phyloP scores from a whole-genome alignment of 2,797 vertebrate genomes.

The Danio albolineatus region DNA sequence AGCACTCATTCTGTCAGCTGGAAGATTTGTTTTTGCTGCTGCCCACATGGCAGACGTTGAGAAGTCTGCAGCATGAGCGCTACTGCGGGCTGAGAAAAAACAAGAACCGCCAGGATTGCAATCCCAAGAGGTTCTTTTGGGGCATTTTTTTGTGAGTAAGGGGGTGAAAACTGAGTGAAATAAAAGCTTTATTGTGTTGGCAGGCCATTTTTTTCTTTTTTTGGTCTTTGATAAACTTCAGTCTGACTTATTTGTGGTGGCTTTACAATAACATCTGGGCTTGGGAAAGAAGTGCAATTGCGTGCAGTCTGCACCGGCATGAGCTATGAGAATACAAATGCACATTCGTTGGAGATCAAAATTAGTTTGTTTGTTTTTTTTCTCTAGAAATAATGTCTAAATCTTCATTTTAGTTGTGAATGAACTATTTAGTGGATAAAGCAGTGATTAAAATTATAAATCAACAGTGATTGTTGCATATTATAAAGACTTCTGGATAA shows the following conservation, averaged over 20 bases:
- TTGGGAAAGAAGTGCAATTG: slow-evolving; percentile 1
- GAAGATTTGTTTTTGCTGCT: slow-evolving; percentile 52
- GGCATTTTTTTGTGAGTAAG: slow-evolving; percentile 10
- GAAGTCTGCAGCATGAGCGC: slow-evolving; percentile 34
- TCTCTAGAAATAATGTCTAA: too few species aligned
- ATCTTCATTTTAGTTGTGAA: too few species aligned
- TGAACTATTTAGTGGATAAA: too few species aligned
- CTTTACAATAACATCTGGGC: neutral
- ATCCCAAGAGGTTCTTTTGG: slow-evolving; percentile 23
- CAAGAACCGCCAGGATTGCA: neutral
- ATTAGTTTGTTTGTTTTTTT: too few species aligned
- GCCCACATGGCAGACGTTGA: slow-evolving; percentile 29
- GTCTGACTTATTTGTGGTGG: neutral
- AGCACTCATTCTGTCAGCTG: slow-evolving; percentile 57
- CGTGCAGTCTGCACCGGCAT: neutral
- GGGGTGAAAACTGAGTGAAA: neutral
- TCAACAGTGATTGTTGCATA: too few species aligned
- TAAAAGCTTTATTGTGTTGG: slow-evolving; percentile 29
- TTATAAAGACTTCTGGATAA: too few species aligned
- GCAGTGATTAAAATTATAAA: too few species aligned
- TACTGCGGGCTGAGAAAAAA: neutral
- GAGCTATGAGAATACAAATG: neutral
- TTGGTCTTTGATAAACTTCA: slow-evolving; percentile 4
- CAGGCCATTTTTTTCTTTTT: neutral
- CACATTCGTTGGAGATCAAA: too few species aligned